Evolutionary conservation across 92 coral and sea anemone species (phyloP), one percentile per base, ranked within the genome.

Genomic region (Phenganax marumi): DNA sequence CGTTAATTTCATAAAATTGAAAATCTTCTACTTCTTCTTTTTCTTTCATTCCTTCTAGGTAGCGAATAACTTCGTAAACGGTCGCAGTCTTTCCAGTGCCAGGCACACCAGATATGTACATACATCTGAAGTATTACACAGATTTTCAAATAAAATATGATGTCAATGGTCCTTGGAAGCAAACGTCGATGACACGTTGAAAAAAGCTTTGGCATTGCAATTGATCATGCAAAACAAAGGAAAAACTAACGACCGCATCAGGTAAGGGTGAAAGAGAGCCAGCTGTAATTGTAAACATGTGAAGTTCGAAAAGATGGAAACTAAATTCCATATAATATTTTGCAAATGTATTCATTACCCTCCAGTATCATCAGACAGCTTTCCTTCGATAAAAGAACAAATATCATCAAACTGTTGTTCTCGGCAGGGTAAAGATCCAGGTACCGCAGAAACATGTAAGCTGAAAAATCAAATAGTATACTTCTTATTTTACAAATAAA

Each of bases 51-150:
- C 84, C 92, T 69, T 87, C 87, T 39, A 95, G 83, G 3, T 80
- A 80, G 49, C 94, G 88, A 17, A 95, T 87, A 53, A 92, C 98
- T 73, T 95, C 98, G 47, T 92, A 97, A 2, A 95, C 98, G 33
- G 98, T 95, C 10, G 98, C 98, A 68, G 98, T 95, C 64, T 95
- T 95, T 10, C 98, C 98, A 11, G 98, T 95, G 10, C 98, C 98
- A 22, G 98, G 98, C 46, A 95, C 98, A 52, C 98, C 98, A 18
- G 98, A 95, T 65, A 95, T 95, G 81, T 95, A 95, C 98, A 95
- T 92, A 81, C 98, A 95, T 14, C 98, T 95, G 70, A 10, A 84
- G 22, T 46, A 60, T 6, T 65, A 52, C 6, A 50, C 24, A 16
- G 2, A 66, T 47, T 19, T 10, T 49, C 43, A 43, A 69, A 10